These are phyloP conservation scores for Rhaphigaster nebulosa DNA, from an alignment of 2,888 invertebrate genomes.

Conservation along the genomic window DNA sequence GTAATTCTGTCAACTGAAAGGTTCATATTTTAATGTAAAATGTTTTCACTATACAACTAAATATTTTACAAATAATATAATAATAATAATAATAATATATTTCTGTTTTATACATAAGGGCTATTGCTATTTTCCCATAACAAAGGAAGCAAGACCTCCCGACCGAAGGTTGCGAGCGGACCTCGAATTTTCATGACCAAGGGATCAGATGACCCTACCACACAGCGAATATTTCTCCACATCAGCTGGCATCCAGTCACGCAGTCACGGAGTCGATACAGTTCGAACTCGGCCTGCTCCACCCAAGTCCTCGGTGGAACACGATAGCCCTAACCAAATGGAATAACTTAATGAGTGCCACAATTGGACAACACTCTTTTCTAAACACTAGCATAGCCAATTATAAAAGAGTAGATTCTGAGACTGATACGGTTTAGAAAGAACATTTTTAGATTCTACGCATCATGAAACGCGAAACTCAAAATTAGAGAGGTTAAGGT, in stretches of 20 bases:
- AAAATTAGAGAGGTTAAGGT: no score
- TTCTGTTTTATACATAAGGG: not conserved
- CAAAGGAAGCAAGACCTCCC: not conserved
- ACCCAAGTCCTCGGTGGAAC: not conserved
- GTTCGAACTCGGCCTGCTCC: not conserved
- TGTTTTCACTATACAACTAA: not conserved
- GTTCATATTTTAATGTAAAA: not conserved
- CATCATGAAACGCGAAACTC: no score
- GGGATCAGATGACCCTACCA: conserved; percentile 39
- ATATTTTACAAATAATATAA: no score
- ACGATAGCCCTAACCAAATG: not conserved
- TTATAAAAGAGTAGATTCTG: no score
- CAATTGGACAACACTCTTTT: not conserved
- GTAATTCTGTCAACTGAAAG: no score
- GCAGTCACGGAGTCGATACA: conserved; percentile 23
- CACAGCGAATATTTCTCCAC: conserved; percentile 38
- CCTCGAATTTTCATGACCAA: conserved; percentile 45
- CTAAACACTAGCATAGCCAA: no score
- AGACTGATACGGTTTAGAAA: no score
- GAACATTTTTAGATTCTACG: no score
- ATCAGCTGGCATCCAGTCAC: not conserved
- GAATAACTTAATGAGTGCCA: not conserved
- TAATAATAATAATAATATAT: no score
- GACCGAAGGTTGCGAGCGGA: not conserved
- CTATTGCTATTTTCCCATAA: not conserved